phyloP scores from a whole-genome alignment of 2,888 invertebrate species.

The Mythimna lalbum region DNA sequence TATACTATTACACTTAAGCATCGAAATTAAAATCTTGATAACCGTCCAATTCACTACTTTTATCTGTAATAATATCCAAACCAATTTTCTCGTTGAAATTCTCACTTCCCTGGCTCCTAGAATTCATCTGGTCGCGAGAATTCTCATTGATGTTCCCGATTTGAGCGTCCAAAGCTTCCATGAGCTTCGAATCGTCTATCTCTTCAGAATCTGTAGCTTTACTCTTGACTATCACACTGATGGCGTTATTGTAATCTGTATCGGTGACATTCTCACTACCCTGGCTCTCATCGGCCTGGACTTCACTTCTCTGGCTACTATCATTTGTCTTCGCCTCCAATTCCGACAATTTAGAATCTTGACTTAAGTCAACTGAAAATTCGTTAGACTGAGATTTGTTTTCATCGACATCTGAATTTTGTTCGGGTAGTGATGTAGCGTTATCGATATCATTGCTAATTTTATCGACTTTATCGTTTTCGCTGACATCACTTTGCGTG shows the following conservation, averaged over 20 bases:
- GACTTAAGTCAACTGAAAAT: conserved; percentile 20
- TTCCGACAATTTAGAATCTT: conserved; percentile 19
- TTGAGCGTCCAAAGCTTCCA: conserved; percentile 46
- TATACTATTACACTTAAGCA: background rate
- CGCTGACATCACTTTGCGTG: conserved; percentile 9
- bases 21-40: conserved; percentile 5
- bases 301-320: background rate
- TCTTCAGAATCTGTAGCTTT: conserved; percentile 28
- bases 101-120: background rate
- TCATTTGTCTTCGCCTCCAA: background rate
- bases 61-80: background rate
- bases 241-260: conserved; percentile 12
- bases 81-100: background rate
- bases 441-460: conserved; percentile 16
- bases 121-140: background rate
- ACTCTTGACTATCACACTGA: conserved; percentile 24
- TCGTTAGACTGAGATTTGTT: conserved; percentile 14
- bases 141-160: conserved; percentile 27
- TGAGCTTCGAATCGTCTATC: conserved; percentile 29
- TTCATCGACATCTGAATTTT: conserved; percentile 9
- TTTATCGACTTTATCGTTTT: conserved; percentile 13
- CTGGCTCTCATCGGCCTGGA: background rate
- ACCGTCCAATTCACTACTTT: background rate
- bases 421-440: conserved; percentile 11
- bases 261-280: background rate